Conservation (phyloP, 2,888 invertebrate genomes). For the Oligia fasciuncula region DNA sequence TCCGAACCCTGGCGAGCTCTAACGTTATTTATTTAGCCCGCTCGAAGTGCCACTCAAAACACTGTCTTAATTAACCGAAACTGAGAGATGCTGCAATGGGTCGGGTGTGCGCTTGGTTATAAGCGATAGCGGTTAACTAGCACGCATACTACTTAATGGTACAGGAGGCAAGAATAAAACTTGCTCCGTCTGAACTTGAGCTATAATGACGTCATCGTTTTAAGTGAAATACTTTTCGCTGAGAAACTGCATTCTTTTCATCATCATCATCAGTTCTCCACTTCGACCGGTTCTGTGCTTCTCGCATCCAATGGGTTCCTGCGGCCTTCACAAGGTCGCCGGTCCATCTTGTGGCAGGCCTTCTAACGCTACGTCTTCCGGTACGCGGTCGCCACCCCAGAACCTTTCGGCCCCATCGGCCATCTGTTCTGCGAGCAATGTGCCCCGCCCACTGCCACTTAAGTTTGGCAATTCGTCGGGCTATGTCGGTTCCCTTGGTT, state of each 20-base stretch:
- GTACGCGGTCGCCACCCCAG: too few relatives aligned
- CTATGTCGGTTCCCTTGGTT: too few relatives aligned
- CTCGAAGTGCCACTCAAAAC: conserved; percentile 88
- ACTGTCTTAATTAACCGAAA: conserved; percentile 89
- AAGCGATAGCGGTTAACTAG: conserved; percentile 66
- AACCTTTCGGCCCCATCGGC: too few relatives aligned
- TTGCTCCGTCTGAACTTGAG: background rate
- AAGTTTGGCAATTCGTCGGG: too few relatives aligned
- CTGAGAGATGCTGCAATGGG: conserved; percentile 79
- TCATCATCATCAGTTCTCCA: too few relatives aligned
- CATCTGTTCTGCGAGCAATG: too few relatives aligned
- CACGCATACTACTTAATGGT: background rate
- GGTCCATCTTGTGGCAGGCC: too few relatives aligned
- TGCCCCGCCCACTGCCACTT: too few relatives aligned
- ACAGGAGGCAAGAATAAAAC: background rate
- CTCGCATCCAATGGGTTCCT: too few relatives aligned
- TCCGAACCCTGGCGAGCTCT: conserved; percentile 29
- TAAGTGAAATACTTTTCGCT: background rate
- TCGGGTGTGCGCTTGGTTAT: conserved; percentile 48
- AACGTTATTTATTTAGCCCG: conserved; percentile 84
- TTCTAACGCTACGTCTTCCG: too few relatives aligned
- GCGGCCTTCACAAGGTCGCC: too few relatives aligned
- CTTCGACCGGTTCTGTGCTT: too few relatives aligned
- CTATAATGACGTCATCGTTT: background rate
- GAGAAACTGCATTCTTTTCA: background rate